These are phyloP conservation scores for Pseudococcus longispinus DNA, from an alignment of 2,888 invertebrate genomes.

Conservation along the genomic window DNA sequence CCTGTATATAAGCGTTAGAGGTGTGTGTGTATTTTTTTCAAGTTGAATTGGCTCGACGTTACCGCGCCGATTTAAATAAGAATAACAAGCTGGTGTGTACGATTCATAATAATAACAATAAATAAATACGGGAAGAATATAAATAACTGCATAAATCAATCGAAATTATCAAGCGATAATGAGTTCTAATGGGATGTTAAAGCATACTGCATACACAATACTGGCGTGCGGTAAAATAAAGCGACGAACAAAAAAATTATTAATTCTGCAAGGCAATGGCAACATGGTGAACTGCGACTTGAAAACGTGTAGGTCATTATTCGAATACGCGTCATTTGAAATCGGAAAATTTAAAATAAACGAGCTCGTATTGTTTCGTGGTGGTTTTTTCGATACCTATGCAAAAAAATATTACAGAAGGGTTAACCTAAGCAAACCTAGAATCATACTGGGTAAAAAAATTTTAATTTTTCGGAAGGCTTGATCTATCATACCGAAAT, in stretches of 20 bases:
- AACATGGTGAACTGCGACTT: background rate
- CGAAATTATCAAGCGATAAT: constrained; percentile 51
- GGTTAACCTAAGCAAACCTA: background rate
- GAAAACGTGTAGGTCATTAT: constrained; percentile 14
- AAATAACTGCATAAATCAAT: constrained; percentile 50
- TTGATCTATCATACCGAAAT: background rate
- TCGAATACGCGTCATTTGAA: background rate
- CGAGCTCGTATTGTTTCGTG: background rate
- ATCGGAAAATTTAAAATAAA: constrained; percentile 3
- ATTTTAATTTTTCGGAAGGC: background rate
- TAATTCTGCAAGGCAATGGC: background rate
- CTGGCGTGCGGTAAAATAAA: constrained; percentile 18
- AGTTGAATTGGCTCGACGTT: constrained; percentile 21
- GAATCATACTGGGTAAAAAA: background rate
- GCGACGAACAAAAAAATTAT: constrained; percentile 31
- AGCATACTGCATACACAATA: background rate
- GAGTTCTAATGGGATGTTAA: constrained; percentile 50
- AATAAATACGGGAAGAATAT: constrained; percentile 34
- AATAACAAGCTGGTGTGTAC: constrained; percentile 32
- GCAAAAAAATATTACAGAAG: background rate
- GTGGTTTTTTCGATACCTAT: background rate
- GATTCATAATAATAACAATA: constrained; percentile 29
- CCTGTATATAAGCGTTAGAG: constrained; percentile 5
- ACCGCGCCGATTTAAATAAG: constrained; percentile 47
- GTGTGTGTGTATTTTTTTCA: background rate